phyloP scores from a whole-genome alignment of 2,888 invertebrate species.

The Xylota segnis region DNA sequence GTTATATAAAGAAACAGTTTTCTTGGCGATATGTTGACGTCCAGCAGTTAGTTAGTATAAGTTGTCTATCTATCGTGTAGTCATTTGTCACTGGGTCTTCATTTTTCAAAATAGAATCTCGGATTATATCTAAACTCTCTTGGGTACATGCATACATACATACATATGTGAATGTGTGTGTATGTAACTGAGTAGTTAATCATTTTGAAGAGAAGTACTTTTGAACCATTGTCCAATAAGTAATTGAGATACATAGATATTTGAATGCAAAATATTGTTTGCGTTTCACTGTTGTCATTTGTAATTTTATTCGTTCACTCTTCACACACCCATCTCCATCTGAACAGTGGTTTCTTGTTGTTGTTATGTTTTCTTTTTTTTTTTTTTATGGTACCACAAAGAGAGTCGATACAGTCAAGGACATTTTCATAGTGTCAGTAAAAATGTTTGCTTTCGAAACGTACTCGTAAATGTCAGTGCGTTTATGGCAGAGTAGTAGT shows the following conservation, averaged over 20 bases:
- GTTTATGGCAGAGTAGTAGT: too few relatives aligned
- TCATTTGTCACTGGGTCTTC: constrained; percentile 6
- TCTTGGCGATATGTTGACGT: constrained; percentile 24
- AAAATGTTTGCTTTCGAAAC: neutral
- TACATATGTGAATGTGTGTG: neutral
- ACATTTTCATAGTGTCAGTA: constrained; percentile 10
- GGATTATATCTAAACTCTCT: constrained; percentile 19
- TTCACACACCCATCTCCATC: constrained; percentile 27
- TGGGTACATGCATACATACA: too few relatives aligned
- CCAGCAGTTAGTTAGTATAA: neutral
- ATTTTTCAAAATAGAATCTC: constrained; percentile 34
- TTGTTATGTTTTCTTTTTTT: too few relatives aligned
- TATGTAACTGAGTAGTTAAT: constrained; percentile 15
- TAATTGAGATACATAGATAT: constrained; percentile 52
- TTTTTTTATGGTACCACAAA: constrained; percentile 12
- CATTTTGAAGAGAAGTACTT: constrained; percentile 38
- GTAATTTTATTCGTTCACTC: constrained; percentile 34
- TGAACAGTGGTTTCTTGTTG: too few relatives aligned
- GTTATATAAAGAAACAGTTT: constrained; percentile 62
- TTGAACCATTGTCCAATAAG: constrained; percentile 39
- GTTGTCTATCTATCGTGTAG: neutral
- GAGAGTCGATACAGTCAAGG: constrained; percentile 43
- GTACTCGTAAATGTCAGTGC: too few relatives aligned
- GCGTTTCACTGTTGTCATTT: constrained; percentile 47
- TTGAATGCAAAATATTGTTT: constrained; percentile 46